phyloP scores from a whole-genome alignment of 2,113 vertebrate genomes.

The Etheostoma cragini region DNA sequence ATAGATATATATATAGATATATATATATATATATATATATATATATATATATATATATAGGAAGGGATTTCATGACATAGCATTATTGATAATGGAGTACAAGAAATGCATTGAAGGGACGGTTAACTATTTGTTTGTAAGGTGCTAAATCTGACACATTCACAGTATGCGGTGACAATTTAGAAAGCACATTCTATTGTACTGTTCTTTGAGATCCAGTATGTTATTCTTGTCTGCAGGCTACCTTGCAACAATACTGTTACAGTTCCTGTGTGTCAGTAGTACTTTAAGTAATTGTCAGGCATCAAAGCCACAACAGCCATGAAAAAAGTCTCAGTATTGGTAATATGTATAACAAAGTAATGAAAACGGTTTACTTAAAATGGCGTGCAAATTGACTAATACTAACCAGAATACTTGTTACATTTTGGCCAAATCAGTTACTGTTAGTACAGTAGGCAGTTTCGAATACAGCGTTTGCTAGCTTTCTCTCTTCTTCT shows the following conservation, averaged over 20 bases:
- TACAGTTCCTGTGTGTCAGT: not conserved
- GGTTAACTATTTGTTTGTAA: not conserved
- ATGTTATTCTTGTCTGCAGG: not conserved
- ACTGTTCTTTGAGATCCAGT: not conserved
- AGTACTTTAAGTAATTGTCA: not conserved
- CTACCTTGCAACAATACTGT: not conserved
- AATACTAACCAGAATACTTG: not conserved
- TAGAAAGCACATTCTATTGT: not conserved
- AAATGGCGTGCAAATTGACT: not conserved
- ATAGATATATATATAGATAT: too few relatives aligned
- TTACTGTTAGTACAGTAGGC: too few relatives aligned
- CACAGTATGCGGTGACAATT: not conserved
- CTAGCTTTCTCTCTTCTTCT: not conserved
- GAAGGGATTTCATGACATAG: conserved; percentile 29
- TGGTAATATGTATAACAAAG: not conserved
- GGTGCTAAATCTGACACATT: conserved; percentile 17
- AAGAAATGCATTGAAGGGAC: not conserved
- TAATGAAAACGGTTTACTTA: not conserved
- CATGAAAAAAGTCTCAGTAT: not conserved
- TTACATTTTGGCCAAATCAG: too few relatives aligned
- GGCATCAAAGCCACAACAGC: not conserved
- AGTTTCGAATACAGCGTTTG: not conserved
- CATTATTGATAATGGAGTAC: conserved; percentile 2
- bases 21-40: too few relatives aligned
- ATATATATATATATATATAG: not conserved